A percentile compares a stretch with the other conserved stretches of the same genome.
These are phyloP conservation scores for Apotomis turbidana DNA, from an alignment of 2,888 invertebrate species.

Conservation along the genomic window DNA sequence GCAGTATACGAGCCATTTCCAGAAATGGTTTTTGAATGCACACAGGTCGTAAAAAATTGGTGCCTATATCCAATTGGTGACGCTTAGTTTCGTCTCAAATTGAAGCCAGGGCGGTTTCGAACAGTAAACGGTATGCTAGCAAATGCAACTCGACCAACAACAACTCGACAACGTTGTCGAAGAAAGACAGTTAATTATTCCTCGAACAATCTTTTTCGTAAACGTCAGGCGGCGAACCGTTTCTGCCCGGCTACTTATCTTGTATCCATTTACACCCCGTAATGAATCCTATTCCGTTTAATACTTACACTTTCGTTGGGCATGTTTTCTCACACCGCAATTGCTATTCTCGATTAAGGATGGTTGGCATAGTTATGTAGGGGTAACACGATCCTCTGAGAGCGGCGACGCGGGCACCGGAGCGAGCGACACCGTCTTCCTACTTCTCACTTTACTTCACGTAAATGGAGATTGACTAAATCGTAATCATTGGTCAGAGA, in stretches of 20 bases:
- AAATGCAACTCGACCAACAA: too few species aligned
- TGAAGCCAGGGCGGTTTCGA: too few species aligned
- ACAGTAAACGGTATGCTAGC: too few species aligned
- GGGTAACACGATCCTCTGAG: slow-evolving; percentile 76
- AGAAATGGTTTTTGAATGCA: too few species aligned
- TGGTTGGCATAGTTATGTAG: slow-evolving; percentile 45
- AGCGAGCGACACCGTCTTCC: slow-evolving; percentile 74
- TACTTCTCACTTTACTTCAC: slow-evolving; percentile 75
- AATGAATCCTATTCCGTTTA: slow-evolving; percentile 28
- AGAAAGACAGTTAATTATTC: too few species aligned
- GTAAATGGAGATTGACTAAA: slow-evolving; percentile 69
- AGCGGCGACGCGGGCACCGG: slow-evolving; percentile 68
- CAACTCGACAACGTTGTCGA: too few species aligned
- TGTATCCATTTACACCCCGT: slow-evolving; percentile 1
- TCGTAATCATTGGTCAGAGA: slow-evolving; percentile 62
- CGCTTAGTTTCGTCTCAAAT: too few species aligned
- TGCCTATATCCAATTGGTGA: too few species aligned
- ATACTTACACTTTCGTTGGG: slow-evolving; percentile 34
- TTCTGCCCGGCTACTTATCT: slow-evolving; percentile 11
- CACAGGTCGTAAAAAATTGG: too few species aligned
- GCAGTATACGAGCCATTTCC: too few species aligned
- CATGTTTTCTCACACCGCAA: slow-evolving; percentile 53
- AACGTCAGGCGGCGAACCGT: not conserved
- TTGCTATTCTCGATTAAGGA: slow-evolving; percentile 43
- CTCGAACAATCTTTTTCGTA: not conserved